These are phyloP conservation scores for Aspidoscelis tigris DNA, from an alignment of 2,113 vertebrate species.

Conservation along the genomic window DNA sequence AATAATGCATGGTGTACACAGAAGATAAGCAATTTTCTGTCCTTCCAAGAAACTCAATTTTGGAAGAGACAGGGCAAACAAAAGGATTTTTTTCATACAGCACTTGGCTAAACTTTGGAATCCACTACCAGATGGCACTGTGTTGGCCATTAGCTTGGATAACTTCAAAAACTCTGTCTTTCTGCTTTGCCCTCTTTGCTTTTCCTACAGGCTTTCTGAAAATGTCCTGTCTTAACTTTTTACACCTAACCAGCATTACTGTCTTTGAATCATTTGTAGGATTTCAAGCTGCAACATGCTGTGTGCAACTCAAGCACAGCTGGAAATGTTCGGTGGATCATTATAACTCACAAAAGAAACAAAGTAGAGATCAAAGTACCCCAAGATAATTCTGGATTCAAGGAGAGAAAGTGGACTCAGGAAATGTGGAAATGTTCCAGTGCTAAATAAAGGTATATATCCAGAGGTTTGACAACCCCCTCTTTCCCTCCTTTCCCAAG, in stretches of 20 bases:
- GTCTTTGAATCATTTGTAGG: constrained; percentile 33
- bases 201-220: constrained; percentile 12
- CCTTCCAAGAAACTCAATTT: too few species aligned
- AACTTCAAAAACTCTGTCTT: not conserved
- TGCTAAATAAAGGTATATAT: not conserved
- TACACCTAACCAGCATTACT: not conserved
- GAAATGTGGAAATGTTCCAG: constrained; percentile 15
- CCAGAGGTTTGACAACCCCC: not conserved
- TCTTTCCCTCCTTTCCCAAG: not conserved
- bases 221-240: constrained; percentile 7
- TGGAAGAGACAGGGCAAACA: not conserved
- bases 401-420: constrained; percentile 24
- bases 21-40: too few species aligned
- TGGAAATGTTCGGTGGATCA: constrained; percentile 29
- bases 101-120: not conserved
- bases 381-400: not conserved
- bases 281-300: not conserved
- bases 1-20: too few species aligned
- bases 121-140: not conserved
- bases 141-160: not conserved
- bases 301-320: constrained; percentile 8
- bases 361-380: not conserved
- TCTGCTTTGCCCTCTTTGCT: not conserved
- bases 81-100: not conserved
- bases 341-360: constrained; percentile 29